phyloP scores from a whole-genome alignment of 2,113 vertebrate species.

The Electrona antarctica region DNA sequence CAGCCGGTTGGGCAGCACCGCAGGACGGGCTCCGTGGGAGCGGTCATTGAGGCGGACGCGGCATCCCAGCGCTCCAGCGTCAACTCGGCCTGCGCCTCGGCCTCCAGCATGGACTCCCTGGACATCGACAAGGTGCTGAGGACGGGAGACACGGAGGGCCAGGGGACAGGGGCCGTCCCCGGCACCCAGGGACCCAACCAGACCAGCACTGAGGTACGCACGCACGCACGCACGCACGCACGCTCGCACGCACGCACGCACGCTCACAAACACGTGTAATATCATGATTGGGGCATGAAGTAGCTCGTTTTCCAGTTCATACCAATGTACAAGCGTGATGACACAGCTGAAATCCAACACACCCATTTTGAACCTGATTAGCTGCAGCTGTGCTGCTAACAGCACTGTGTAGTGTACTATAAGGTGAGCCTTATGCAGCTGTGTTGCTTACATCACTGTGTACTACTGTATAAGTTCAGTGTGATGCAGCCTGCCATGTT shows the following conservation, averaged over 20 bases:
- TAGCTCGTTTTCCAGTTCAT: too few species aligned
- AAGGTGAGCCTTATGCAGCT: too few species aligned
- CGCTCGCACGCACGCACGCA: constrained; percentile 15
- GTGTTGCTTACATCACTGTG: too few species aligned
- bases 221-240: not conserved
- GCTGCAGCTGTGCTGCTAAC: too few species aligned
- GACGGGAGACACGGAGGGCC: constrained; percentile 34
- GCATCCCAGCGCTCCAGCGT: constrained; percentile 91
- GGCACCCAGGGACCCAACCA: constrained; percentile 74
- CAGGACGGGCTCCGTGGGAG: constrained; percentile 90
- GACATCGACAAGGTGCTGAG: constrained; percentile 88
- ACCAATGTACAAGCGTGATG: too few species aligned
- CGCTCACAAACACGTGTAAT: constrained; percentile 8
- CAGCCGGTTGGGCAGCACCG: constrained; percentile 80
- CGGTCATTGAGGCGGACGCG: constrained; percentile 88
- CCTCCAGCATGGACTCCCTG: constrained; percentile 96
- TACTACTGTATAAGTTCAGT: too few species aligned
- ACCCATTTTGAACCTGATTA: too few species aligned
- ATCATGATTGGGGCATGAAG: not conserved
- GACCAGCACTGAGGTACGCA: constrained; percentile 88
- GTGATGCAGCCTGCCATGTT: too few species aligned
- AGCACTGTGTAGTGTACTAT: too few species aligned
- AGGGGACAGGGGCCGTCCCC: constrained; percentile 28
- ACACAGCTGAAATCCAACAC: too few species aligned
- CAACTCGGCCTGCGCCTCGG: constrained; percentile 84